phyloP scores from a whole-genome alignment of 1,140 invertebrate species.

The Parasteatoda tepidariorum region DNA sequence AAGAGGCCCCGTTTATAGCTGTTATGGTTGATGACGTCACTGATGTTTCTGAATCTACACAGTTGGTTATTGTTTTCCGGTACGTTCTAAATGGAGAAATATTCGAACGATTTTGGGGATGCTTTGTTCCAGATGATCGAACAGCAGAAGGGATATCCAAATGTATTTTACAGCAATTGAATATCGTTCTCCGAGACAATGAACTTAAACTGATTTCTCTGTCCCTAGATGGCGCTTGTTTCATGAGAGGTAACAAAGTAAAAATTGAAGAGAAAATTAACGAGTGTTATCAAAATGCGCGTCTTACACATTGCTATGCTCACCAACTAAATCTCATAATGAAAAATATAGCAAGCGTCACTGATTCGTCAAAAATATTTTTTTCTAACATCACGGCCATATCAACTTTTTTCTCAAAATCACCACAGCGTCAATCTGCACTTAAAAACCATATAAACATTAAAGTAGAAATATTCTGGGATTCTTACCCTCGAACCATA shows the following conservation, averaged over 20 bases:
- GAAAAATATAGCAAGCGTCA: neutral
- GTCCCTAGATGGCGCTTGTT: neutral
- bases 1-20: too few species aligned
- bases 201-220: neutral
- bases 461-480: neutral
- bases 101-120: too few species aligned
- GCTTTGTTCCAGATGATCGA: too few species aligned
- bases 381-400: neutral
- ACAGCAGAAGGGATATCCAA: too few species aligned
- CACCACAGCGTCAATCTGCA: neutral
- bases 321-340: neutral
- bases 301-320: conserved; percentile 7
- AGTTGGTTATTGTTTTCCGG: too few species aligned
- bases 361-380: neutral
- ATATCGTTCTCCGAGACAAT: too few species aligned
- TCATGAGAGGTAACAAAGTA: neutral
- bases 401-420: neutral
- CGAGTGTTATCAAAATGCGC: neutral
- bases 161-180: too few species aligned
- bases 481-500: neutral
- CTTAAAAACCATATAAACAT: neutral
- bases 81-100: too few species aligned
- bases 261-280: neutral
- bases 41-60: too few species aligned
- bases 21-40: too few species aligned